Evolutionary conservation across 1,140 invertebrate genomes (phyloP), one percentile per base, ranked within the genome.

Genomic region (Monochamus saltuarius): DNA sequence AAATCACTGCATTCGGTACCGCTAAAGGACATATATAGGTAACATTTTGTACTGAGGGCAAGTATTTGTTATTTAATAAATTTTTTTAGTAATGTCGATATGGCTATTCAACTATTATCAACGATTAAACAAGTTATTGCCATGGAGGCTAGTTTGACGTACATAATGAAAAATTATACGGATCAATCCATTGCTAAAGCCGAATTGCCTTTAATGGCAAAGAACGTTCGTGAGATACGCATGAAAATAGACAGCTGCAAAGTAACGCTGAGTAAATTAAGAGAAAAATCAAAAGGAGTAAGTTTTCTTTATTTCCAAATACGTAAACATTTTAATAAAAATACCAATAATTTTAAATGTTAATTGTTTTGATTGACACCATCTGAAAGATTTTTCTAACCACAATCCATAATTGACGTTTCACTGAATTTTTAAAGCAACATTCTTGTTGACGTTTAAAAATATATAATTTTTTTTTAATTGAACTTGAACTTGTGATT

Each of bases 61-160:
- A 47, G 34, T 11, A 35, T 36, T 49, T 50, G 22, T 29, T 29
- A 29, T 29, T 29, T 29, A n/a, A n/a, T n/a, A 46, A 36, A 53
- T 47, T 10, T 47, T 70, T 64, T 3, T 54, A 74, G 70, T 47
- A 74, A 73, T 50, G 35, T 69, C 9, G 69, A 75, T 55, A 49
- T 71, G 13, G 69, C 67, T 9, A 58, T 60, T 34, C 47, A 64
- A 35, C 16, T 74, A 17, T 55, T 74, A 10, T 59, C 65, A 13
- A 58, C 65, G 13, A 46, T 72, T 16, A 64, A 72, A 43, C 73
- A 75, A 59, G 37, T 66, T 0, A 64, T 68, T 11, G 56, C 61
- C 9, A 75, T 75, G 73, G 63, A 72, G 42, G 65, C 68, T 8
- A 59, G 67, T 36, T 49, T 75, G 36, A 65, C 62, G 37, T 74